Evolutionary conservation across 2,113 vertebrate species (phyloP).

Genomic region (Holacanthus passer): DNA sequence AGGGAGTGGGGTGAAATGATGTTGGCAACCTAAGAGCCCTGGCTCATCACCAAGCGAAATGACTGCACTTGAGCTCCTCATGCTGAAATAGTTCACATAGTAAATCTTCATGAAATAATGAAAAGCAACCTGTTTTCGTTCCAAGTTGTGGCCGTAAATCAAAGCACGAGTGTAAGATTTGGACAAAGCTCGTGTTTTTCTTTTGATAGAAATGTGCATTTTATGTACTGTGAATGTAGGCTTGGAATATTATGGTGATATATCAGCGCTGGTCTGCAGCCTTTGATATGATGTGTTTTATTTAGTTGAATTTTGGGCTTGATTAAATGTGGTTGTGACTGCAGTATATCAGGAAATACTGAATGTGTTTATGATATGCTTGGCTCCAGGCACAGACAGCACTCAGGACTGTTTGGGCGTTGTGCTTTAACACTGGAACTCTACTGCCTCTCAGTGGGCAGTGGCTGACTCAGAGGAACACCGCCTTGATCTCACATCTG

Average conservation of each 20-base stretch:
- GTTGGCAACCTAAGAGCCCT: slow-evolving; percentile 47
- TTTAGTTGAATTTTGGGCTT: slow-evolving; percentile 35
- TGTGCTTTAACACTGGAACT: slow-evolving; percentile 58
- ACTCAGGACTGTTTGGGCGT: background rate
- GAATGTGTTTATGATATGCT: slow-evolving; percentile 51
- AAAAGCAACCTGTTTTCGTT: slow-evolving; percentile 61
- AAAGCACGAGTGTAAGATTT: slow-evolving; percentile 47
- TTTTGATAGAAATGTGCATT: slow-evolving; percentile 59
- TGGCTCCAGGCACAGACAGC: slow-evolving; percentile 32
- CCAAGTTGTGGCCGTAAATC: slow-evolving; percentile 57
- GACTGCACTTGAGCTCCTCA: slow-evolving; percentile 28
- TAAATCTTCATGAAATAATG: slow-evolving; percentile 66
- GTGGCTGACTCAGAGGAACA: slow-evolving; percentile 11
- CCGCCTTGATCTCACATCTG: slow-evolving; percentile 18
- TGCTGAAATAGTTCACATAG: slow-evolving; percentile 57
- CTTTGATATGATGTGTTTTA: slow-evolving; percentile 20
- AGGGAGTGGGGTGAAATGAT: slow-evolving; percentile 42
- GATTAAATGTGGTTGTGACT: slow-evolving; percentile 41
- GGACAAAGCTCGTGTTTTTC: slow-evolving; percentile 51
- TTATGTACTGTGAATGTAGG: slow-evolving; percentile 37
- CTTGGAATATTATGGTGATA: background rate
- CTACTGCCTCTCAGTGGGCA: slow-evolving; percentile 78
- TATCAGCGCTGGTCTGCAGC: slow-evolving; percentile 18
- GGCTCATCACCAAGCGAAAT: slow-evolving; percentile 69
- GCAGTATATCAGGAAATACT: slow-evolving; percentile 41